Percentiles rank a stretch among this genome's conserved stretches.
phyloP scores from a whole-genome alignment of 30 jellyfish, hydroid and myxozoan genomes.

The Aurelia aurita region DNA sequence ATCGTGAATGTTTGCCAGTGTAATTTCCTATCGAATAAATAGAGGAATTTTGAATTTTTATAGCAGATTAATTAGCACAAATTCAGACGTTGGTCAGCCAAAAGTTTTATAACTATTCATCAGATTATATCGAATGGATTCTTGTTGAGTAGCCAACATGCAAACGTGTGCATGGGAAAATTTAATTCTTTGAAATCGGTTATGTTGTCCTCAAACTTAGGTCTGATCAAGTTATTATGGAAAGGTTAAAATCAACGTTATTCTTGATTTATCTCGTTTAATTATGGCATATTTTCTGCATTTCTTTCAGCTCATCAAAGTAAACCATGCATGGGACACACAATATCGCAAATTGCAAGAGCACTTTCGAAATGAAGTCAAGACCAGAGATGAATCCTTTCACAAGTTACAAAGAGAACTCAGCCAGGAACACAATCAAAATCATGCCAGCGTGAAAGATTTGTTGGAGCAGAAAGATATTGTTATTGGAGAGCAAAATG shows the following conservation, averaged over 20 bases:
- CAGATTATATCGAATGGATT: no score
- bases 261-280: neutral
- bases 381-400: constrained; percentile 32
- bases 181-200: no score
- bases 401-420: constrained; percentile 47
- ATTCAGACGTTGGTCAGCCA: no score
- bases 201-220: neutral
- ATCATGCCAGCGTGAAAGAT: constrained; percentile 12
- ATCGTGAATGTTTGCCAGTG: neutral
- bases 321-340: constrained; percentile 74
- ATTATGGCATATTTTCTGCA: neutral
- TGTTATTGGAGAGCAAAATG: constrained; percentile 32
- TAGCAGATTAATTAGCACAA: no score
- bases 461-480: constrained; percentile 47
- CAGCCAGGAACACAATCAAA: constrained; percentile 48
- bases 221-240: neutral
- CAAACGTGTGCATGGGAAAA: no score
- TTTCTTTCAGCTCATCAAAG: constrained; percentile 36
- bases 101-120: no score
- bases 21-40: neutral
- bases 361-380: constrained; percentile 23
- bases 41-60: no score
- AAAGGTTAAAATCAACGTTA: neutral
- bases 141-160: no score
- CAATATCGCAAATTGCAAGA: constrained; percentile 56